Base-by-base conservation (phyloP, 2,113 vertebrate genomes). In the Oreochromis spilurus region DNA sequence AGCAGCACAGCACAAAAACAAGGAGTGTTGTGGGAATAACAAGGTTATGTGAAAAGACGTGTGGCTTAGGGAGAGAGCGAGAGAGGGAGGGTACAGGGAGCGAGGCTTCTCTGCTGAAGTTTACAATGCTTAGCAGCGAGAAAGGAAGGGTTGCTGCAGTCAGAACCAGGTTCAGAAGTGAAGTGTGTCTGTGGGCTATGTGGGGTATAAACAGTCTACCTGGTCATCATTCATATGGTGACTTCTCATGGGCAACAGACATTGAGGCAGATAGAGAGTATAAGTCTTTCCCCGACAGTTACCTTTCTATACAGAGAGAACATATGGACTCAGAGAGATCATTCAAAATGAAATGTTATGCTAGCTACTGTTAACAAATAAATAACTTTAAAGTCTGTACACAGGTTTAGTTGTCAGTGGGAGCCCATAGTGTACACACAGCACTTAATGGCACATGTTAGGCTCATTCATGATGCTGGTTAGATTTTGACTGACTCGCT, bases 11-110 rank as follows among this genome's bases (percentile, higher is more conserved):
- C 45, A 38, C 29, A 48, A 82, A 82, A 88, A 87, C 81, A 84
- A 87, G 84, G 31, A 75, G 38, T 58, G 55, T 55, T 38, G 31
- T 82, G 79, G 58, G 62, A 89, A 92, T 89, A 90, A 90, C 84
- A 86, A 58, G 75, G 62, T 87, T 89, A 90, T 55, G 40, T 85
- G 85, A 92, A 81, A 82, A 60, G 24, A 87, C 45, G 48, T 77
- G 75, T 43, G 19, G 29, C 77, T 72, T 29, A 36, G 8, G 34
- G 62, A 3, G 72, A 26, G n/a, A 34, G n/a, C 24, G 24, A 26
- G 31, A 16, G 60, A 40, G 81, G 57, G 58, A 29, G 60, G 38
- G 21, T 10, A 19, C 4, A 65, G 31, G 10, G 60, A 65, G n/a
- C 4, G 10, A 58, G 21, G 38, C 40, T 29, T 5, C 13, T 26